Evolutionary conservation across 2,113 vertebrate species (phyloP), one percentile per base, ranked within the genome.

Genomic region (Protomyctophum bolini): DNA sequence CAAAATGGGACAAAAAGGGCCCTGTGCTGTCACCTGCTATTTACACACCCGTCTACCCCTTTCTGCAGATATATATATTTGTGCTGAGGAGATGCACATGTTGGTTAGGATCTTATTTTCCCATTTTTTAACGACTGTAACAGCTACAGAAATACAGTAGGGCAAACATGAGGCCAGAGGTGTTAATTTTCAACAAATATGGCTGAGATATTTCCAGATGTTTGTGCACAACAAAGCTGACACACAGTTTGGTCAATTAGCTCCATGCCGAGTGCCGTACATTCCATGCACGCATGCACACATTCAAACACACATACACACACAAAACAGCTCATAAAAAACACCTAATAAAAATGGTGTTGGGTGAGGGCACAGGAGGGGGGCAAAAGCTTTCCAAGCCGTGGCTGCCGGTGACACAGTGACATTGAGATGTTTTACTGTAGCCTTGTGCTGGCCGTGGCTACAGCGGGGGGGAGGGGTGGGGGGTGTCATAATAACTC

Each of bases 101-200:
- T 62, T 58, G 47, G 45, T 68, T 52, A 10, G 33, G 74, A 66
- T 76, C 52, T 51, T 33, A 59, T 79, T 80, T 75, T 74, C n/a
- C 21, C 68, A 46, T 6, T 12, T 46, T 77, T 80, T 83, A 81
- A 84, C 10, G 51, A 81, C 12, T 63, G 57, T 12, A 15, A 57
- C 11, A 1, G 71, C 66, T 66, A 68, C 85, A 66, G 76, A 79
- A 85, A 89, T 79, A 85, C 68, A 69, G 57, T 65, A 82, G 80
- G 54, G 59, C 77, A 87, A 87, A 83, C 73, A 83, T 8, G 29
- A 8, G 8, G 70, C 55, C 45, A 1, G 41, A 69, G 79, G 82
- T 60, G 79, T 80, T 82, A 79, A 89, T 83, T 75, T 48, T 83
- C 15, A 70, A 70, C 73, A 84, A 84, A 85, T 47, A 84, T 55